Conservation (phyloP, 2,113 vertebrate species). For the Nothocercus nigrocapillus region DNA sequence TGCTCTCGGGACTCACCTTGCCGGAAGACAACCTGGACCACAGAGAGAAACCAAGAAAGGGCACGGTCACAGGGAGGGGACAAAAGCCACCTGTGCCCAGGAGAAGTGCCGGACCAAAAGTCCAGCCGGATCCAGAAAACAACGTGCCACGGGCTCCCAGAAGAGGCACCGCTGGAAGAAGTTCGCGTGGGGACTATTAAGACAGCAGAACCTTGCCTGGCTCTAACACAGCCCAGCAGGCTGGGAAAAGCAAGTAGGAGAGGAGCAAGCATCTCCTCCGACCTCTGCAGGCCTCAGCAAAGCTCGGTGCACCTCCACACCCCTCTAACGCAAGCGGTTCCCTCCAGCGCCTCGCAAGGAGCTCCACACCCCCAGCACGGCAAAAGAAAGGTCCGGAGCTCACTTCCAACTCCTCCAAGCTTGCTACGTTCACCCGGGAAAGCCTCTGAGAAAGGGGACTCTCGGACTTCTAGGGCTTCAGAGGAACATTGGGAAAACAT, state of each 20-base stretch:
- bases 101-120: background rate
- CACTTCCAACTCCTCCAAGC: background rate
- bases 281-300: background rate
- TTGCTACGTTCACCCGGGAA: background rate
- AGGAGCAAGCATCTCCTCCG: background rate
- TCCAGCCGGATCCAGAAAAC: background rate
- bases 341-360: background rate
- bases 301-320: accelerated
- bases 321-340: background rate
- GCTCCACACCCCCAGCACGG: background rate
- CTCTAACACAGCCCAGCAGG: background rate
- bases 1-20: conserved; percentile 98
- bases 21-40: conserved; percentile 92
- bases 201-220: background rate
- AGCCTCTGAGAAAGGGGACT: background rate
- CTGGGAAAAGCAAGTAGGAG: background rate
- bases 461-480: background rate
- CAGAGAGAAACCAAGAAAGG: conserved; percentile 28
- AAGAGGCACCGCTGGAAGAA: background rate
- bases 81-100: background rate
- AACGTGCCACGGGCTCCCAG: background rate
- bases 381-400: background rate
- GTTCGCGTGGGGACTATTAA: background rate
- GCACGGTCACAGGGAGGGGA: background rate
- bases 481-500: background rate